These are phyloP conservation scores for Volucella zonaria DNA, from an alignment of 2,888 invertebrate species.

Conservation along the genomic window DNA sequence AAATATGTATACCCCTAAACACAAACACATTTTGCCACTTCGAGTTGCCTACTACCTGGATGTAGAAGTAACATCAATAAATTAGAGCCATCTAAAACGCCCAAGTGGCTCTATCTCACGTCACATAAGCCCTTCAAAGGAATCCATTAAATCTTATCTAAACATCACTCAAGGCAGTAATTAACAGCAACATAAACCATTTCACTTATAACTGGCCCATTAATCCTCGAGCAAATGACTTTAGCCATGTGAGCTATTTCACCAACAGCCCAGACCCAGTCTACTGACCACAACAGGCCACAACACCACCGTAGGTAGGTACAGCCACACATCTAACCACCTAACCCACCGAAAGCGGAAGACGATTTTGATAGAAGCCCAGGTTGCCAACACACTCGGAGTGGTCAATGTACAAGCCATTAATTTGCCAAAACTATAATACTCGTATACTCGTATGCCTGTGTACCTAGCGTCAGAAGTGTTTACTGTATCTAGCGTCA, in stretches of 20 bases:
- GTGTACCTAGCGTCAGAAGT: neutral
- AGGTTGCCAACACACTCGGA: slow-evolving; percentile 9
- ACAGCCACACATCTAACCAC: no score
- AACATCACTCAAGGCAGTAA: slow-evolving; percentile 64
- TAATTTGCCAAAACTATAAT: slow-evolving; percentile 39
- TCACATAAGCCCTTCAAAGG: slow-evolving; percentile 44
- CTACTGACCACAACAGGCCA: slow-evolving; percentile 19
- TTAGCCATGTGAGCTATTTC: slow-evolving; percentile 33
- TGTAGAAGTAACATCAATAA: slow-evolving; percentile 8
- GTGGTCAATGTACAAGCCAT: slow-evolving; percentile 37
- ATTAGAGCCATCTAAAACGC: slow-evolving; percentile 24
- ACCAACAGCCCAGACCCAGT: neutral
- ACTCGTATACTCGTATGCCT: slow-evolving; percentile 21
- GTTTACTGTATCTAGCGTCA: neutral
- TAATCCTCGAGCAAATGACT: slow-evolving; percentile 52
- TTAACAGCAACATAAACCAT: slow-evolving; percentile 62
- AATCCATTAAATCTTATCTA: slow-evolving; percentile 61
- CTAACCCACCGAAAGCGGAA: neutral
- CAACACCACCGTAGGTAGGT: slow-evolving; percentile 6
- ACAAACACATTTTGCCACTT: no score
- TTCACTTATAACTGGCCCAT: slow-evolving; percentile 62
- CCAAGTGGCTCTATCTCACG: slow-evolving; percentile 29
- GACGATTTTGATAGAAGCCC: slow-evolving; percentile 27
- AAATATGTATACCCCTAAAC: no score
- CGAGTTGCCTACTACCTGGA: neutral